Percentiles rank a stretch among this genome's conserved stretches.
phyloP scores from a whole-genome alignment of 2,113 vertebrate species.

The Amia ocellicauda region DNA sequence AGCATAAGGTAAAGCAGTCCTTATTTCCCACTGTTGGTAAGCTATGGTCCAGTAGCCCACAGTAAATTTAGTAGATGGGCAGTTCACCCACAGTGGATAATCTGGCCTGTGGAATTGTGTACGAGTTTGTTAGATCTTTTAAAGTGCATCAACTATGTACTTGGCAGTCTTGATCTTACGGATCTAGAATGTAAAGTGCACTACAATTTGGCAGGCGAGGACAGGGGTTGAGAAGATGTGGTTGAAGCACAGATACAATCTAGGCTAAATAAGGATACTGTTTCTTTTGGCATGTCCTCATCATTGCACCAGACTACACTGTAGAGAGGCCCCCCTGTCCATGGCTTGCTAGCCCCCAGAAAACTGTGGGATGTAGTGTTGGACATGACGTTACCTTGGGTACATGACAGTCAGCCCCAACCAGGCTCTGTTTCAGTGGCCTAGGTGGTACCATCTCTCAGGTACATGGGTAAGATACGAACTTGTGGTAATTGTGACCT shows the following conservation, averaged over 20 bases:
- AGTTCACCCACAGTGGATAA: too few relatives aligned
- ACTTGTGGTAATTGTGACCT: slow-evolving; percentile 66
- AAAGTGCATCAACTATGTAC: too few relatives aligned
- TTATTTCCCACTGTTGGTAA: too few relatives aligned
- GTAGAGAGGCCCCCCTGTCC: slow-evolving; percentile 88
- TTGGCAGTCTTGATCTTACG: too few relatives aligned
- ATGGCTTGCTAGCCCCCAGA: slow-evolving; percentile 82
- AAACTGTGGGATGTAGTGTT: slow-evolving; percentile 95
- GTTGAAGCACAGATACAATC: slow-evolving; percentile 30
- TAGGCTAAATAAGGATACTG: slow-evolving; percentile 30
- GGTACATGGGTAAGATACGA: slow-evolving; percentile 66
- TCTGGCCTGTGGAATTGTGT: too few relatives aligned
- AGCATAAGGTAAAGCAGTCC: too few relatives aligned
- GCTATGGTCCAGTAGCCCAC: too few relatives aligned
- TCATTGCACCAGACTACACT: slow-evolving; percentile 71
- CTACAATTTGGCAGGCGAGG: slow-evolving; percentile 2
- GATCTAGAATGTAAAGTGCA: too few relatives aligned
- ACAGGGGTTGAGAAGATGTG: slow-evolving; percentile 54
- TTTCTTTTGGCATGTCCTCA: slow-evolving; percentile 35
- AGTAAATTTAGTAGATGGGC: too few relatives aligned
- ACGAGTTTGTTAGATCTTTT: too few relatives aligned
- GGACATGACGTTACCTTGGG: slow-evolving; percentile 98
- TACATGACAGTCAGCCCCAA: slow-evolving; percentile 99
- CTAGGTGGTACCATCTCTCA: slow-evolving; percentile 50
- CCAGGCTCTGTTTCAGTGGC: slow-evolving; percentile 79